These are phyloP conservation scores for Psammodynastes pulverulentus DNA, from an alignment of 2,113 vertebrate genomes.

Conservation along the genomic window DNA sequence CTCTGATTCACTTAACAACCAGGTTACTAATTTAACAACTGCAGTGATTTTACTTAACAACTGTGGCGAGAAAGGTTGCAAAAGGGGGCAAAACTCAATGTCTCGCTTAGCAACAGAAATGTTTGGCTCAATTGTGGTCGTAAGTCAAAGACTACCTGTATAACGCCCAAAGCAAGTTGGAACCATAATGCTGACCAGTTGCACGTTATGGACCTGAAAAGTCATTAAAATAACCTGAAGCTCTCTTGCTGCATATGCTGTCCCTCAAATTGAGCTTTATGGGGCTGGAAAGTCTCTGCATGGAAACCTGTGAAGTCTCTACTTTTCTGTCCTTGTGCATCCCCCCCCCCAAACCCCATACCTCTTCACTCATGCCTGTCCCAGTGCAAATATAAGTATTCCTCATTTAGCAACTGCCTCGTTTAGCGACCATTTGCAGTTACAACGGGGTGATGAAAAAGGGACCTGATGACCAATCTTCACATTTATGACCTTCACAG, in stretches of 20 bases:
- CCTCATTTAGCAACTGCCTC: background rate
- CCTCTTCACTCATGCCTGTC: background rate
- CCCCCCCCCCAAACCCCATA: background rate
- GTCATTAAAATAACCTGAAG: background rate
- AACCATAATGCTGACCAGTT: background rate
- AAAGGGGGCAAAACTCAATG: too few relatives aligned
- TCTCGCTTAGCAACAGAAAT: too few relatives aligned
- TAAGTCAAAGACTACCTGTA: background rate
- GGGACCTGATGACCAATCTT: background rate
- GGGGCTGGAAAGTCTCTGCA: background rate
- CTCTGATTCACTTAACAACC: too few relatives aligned
- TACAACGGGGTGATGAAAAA: background rate
- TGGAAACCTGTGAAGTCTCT: background rate
- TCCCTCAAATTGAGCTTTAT: background rate
- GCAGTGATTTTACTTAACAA: too few relatives aligned
- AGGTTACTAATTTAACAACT: too few relatives aligned
- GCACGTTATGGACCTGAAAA: background rate
- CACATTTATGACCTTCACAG: background rate
- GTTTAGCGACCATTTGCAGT: background rate
- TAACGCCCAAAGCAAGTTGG: background rate
- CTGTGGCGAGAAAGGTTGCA: too few relatives aligned
- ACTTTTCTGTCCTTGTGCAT: background rate
- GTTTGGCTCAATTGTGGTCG: too few relatives aligned
- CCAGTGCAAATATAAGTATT: background rate
- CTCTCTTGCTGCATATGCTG: background rate